These are phyloP conservation scores for Aphelinus atriplicis DNA, from an alignment of 1,140 invertebrate species.

Conservation along the genomic window DNA sequence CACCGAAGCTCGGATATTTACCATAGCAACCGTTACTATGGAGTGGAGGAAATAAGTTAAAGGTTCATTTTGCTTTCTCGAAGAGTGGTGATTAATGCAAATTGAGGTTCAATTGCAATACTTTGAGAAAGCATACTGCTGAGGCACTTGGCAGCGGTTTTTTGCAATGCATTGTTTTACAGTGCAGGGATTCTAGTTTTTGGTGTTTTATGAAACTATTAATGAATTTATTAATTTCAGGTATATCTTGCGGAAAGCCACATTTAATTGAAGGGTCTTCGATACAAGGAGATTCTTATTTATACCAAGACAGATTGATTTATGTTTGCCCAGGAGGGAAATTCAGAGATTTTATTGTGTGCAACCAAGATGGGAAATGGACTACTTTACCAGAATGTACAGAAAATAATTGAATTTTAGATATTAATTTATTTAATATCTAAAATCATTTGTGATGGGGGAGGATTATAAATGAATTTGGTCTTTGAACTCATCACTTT, in stretches of 20 bases:
- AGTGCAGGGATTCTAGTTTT: conserved; percentile 12
- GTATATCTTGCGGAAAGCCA: conserved; percentile 61
- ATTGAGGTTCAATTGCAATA: too few species aligned
- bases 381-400: conserved; percentile 46
- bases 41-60: too few species aligned
- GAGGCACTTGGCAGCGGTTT: too few species aligned
- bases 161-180: too few species aligned
- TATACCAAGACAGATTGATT: conserved; percentile 63
- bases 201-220: conserved; percentile 18
- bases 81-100: too few species aligned
- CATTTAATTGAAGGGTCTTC: conserved; percentile 52
- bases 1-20: too few species aligned
- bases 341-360: conserved; percentile 48
- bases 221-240: conserved; percentile 49
- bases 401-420: conserved; percentile 13
- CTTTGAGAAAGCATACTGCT: too few species aligned
- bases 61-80: too few species aligned
- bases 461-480: not conserved
- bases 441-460: not conserved
- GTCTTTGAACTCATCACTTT: conserved; percentile 25
- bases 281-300: conserved; percentile 64
- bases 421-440: not conserved
- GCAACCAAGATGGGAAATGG: conserved; percentile 54
- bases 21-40: too few species aligned
- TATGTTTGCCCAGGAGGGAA: conserved; percentile 62